Conservation (phyloP, 2,888 invertebrate genomes). For the Kryphioiulus occultus region DNA sequence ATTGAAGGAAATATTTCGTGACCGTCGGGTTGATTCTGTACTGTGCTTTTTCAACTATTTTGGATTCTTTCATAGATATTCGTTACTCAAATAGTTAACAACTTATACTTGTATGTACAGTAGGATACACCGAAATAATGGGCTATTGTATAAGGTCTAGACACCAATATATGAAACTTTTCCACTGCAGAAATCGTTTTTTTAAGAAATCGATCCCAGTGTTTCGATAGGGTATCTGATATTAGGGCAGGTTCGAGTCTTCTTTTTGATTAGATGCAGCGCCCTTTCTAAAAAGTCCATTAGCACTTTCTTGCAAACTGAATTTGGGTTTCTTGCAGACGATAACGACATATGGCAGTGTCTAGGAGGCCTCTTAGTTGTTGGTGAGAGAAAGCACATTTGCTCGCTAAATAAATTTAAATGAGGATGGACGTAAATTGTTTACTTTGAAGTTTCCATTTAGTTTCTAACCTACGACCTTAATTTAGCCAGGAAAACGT, state of each 20-base stretch:
- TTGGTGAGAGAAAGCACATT: neutral
- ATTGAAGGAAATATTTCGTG: neutral
- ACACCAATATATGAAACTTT: neutral
- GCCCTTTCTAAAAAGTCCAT: neutral
- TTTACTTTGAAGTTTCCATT: conserved; percentile 11
- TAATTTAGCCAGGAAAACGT: neutral
- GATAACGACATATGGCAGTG: neutral
- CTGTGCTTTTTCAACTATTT: neutral
- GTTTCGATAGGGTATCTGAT: neutral
- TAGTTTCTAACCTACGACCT: neutral
- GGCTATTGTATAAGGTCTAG: too few relatives aligned
- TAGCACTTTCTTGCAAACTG: neutral
- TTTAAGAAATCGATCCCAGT: neutral
- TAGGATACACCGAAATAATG: neutral
- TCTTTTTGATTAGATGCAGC: neutral
- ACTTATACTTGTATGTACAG: neutral
- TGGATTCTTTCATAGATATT: neutral
- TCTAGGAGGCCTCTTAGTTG: neutral
- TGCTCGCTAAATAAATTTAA: neutral
- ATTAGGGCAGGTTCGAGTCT: neutral
- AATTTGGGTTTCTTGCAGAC: neutral
- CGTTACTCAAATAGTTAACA: too few relatives aligned
- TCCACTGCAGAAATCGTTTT: neutral
- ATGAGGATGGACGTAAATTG: neutral
- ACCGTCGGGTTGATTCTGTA: neutral